A percentile compares a stretch with the other conserved stretches of the same genome.
phyloP scores from a whole-genome alignment of 2,888 invertebrate genomes.

The Drosophila subquinaria region DNA sequence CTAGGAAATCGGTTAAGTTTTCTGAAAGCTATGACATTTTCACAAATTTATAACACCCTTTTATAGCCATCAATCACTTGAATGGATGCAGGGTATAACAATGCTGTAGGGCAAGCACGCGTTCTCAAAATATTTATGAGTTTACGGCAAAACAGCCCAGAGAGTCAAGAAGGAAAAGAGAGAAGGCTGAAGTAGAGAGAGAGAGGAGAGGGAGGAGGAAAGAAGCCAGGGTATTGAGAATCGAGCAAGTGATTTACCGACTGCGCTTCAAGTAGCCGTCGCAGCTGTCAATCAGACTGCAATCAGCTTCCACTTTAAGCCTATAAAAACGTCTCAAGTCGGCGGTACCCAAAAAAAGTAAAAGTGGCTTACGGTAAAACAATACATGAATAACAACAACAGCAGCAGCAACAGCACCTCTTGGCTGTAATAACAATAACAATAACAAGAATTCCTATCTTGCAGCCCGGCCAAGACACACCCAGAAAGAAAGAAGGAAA shows the following conservation, averaged over 20 bases:
- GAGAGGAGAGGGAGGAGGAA: not conserved
- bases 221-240: constrained; percentile 28
- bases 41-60: not conserved
- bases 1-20: too few relatives aligned
- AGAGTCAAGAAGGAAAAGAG: constrained; percentile 1
- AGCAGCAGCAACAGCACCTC: constrained; percentile 50
- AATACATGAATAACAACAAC: constrained; percentile 14
- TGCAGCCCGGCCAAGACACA: constrained; percentile 33
- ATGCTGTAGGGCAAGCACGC: constrained; percentile 62
- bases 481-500: constrained; percentile 21
- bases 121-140: constrained; percentile 72
- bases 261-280: constrained; percentile 76
- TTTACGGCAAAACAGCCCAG: constrained; percentile 16
- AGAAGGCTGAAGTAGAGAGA: not conserved
- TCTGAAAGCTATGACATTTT: not conserved
- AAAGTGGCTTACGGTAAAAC: constrained; percentile 77
- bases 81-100: constrained; percentile 23
- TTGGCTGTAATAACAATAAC: constrained; percentile 28
- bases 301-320: constrained; percentile 77
- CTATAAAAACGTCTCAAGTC: constrained; percentile 68
- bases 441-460: constrained; percentile 36
- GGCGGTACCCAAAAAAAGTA: constrained; percentile 58
- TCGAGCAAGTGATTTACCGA: constrained; percentile 69
- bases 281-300: constrained; percentile 75
- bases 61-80: constrained; percentile 14